Evolutionary conservation across 2,888 invertebrate genomes (phyloP), one percentile per base, ranked within the genome.

Genomic region (Steromphala cineraria): DNA sequence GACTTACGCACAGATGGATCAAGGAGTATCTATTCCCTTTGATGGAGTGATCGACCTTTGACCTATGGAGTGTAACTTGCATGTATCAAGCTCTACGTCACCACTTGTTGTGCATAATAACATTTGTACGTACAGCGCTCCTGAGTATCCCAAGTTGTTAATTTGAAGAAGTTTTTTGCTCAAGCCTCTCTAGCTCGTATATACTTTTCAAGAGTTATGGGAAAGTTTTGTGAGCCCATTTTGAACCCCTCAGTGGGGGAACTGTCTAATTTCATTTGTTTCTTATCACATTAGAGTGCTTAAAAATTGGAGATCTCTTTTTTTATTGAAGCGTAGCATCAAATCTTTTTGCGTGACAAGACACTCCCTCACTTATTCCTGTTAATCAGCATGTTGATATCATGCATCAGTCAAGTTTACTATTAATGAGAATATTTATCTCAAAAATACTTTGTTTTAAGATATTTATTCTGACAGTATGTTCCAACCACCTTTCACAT

Each of bases 81-180:
- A 71, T 40, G 19, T 71, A 36, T 31, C 71, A 40, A 71, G 71
- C 71, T 71, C 71, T 19, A 40, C 71, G 31, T 71, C 40, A 71
- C 71, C 71, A 71, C 71, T 71, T 71, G 71, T 71, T 71, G 71
- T 71, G 71, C 71, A 71, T 71, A 71, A 71, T 71, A 36, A 71
- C 28, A 31, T 71, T 31, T 62, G 62, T 71, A 36, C 71, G 71
- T 31, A 71, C 36, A 36, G 15, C n/a, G 71, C 31, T 40, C 28
- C 71, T 36, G 31, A 36, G 71, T 24, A 36, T n/a, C 71, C 71
- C 28, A 71, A 71, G 71, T 71, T 31, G 40, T 71, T 71, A 36
- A 71, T 71, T 71, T 71, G 71, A 71, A 71, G 28, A 62, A 15
- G 19, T 36, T 71, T 71, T 71, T 71, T 71, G 71, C 71, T 71